phyloP scores from a whole-genome alignment of 2,113 vertebrate genomes.

The Gymnogyps californianus region DNA sequence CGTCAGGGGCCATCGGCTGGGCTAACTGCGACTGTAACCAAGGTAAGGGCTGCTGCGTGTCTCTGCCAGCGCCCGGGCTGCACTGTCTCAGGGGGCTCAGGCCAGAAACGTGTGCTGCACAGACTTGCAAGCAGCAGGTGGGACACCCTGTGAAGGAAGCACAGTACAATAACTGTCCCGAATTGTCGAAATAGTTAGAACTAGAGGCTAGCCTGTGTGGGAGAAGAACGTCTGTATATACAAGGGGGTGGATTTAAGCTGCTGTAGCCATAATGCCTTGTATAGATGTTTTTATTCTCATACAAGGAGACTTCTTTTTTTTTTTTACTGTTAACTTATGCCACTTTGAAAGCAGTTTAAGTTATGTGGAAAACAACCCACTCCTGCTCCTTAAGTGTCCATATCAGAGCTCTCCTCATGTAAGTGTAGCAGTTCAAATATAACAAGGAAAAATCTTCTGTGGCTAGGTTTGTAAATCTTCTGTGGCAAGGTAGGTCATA shows the following conservation, averaged over 20 bases:
- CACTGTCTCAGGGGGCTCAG: background rate
- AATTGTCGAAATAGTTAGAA: background rate
- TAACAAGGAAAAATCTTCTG: background rate
- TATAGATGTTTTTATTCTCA: background rate
- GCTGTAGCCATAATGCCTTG: background rate
- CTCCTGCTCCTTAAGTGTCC: background rate
- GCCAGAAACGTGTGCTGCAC: background rate
- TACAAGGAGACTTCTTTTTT: background rate
- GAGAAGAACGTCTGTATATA: background rate
- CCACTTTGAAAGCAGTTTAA: background rate
- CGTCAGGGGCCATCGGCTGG: constrained; percentile 84
- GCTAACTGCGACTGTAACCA: constrained; percentile 90
- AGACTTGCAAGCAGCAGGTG: background rate
- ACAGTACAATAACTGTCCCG: background rate
- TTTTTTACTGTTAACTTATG: background rate
- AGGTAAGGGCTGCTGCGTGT: constrained; percentile 64
- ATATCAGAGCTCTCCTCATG: background rate
- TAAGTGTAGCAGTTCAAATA: background rate
- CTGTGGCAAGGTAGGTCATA: background rate
- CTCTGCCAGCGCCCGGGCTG: background rate
- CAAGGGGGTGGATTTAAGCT: constrained; percentile 3
- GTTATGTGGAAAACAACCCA: background rate
- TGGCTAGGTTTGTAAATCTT: background rate
- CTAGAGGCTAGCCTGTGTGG: background rate
- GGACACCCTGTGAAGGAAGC: background rate